phyloP scores from a whole-genome alignment of 1,140 invertebrate species.

The Leptestheria dahalacensis region DNA sequence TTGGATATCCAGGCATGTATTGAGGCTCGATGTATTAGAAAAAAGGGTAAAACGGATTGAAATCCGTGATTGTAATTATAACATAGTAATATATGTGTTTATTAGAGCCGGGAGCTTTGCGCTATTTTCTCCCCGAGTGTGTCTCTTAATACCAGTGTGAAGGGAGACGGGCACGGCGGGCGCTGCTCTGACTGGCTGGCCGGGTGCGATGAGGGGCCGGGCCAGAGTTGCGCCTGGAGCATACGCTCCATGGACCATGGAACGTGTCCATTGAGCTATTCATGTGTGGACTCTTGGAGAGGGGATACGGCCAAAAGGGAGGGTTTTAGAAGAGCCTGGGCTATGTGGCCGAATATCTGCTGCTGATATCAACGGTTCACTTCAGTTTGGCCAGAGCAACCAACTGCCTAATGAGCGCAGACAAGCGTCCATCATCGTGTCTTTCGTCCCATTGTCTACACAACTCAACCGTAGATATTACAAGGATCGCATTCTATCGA shows the following conservation, averaged over 20 bases:
- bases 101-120: too few species aligned
- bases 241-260: conserved; percentile 9
- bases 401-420: conserved; percentile 12
- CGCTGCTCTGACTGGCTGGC: background rate
- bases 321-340: background rate
- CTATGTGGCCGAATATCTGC: background rate
- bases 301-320: background rate
- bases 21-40: too few species aligned
- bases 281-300: conserved; percentile 1
- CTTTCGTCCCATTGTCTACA: conserved; percentile 11
- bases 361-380: background rate
- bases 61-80: too few species aligned
- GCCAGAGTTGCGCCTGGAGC: background rate
- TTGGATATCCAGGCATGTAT: too few species aligned
- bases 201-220: background rate
- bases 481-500: background rate
- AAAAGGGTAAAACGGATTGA: too few species aligned
- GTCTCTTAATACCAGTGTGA: too few species aligned
- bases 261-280: conserved; percentile 12
- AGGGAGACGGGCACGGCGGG: background rate
- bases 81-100: too few species aligned
- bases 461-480: conserved; percentile 4
- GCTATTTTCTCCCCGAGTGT: too few species aligned
- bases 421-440: conserved; percentile 11
- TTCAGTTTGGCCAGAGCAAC: conserved; percentile 3